These are phyloP conservation scores for Raja brachyura DNA, from an alignment of 2,113 vertebrate genomes.

Conservation along the genomic window DNA sequence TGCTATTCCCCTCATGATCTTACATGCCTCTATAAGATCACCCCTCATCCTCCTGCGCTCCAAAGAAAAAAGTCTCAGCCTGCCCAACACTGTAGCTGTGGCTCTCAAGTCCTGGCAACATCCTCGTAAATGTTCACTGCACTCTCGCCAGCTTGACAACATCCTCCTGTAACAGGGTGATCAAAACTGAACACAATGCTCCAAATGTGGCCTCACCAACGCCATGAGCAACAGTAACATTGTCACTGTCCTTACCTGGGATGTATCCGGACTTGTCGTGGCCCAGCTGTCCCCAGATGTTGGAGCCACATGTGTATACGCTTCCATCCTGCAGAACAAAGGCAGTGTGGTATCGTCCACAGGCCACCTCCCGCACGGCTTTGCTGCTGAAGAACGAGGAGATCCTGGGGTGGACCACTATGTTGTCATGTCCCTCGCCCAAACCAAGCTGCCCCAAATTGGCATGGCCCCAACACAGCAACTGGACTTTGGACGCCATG, in stretches of 20 bases:
- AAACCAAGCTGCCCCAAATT: constrained; percentile 79
- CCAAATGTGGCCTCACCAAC: no score
- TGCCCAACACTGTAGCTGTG: no score
- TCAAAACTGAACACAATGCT: no score
- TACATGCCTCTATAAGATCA: no score
- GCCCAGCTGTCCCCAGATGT: constrained; percentile 85
- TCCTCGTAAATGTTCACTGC: no score
- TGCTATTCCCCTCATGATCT: no score
- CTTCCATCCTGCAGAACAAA: constrained; percentile 85
- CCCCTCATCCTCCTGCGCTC: no score
- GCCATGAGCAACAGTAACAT: no score
- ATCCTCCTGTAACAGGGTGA: no score
- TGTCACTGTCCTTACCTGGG: constrained; percentile 62
- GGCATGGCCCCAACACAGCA: constrained; percentile 93
- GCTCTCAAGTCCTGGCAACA: no score
- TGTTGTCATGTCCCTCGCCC: constrained; percentile 59
- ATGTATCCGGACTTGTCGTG: constrained; percentile 70
- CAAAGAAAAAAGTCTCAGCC: no score
- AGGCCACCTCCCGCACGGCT: constrained; percentile 76
- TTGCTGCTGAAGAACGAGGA: constrained; percentile 67
- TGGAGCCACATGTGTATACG: constrained; percentile 85
- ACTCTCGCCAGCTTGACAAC: no score
- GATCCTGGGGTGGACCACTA: constrained; percentile 68
- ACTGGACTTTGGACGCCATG: constrained; percentile 46
- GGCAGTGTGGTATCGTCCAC: constrained; percentile 77